phyloP scores from a whole-genome alignment of 1,140 invertebrate genomes.

The Drosophila novamexicana region DNA sequence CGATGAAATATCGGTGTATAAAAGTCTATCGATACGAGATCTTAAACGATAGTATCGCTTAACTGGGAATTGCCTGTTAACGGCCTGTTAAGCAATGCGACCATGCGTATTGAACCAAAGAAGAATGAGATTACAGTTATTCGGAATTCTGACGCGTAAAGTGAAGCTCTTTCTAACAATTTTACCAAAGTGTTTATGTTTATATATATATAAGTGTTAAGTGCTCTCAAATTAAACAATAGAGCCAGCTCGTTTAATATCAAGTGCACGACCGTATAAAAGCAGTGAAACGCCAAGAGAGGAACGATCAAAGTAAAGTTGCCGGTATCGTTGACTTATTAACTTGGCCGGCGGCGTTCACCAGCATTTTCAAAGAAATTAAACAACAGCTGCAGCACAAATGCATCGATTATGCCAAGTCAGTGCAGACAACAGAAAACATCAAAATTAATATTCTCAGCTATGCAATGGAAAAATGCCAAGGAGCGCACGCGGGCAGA shows the following conservation, averaged over 20 bases:
- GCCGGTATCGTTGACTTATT: slow-evolving; percentile 63
- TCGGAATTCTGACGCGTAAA: too few relatives aligned
- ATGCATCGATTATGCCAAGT: slow-evolving; percentile 74
- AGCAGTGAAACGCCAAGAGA: not conserved
- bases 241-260: not conserved
- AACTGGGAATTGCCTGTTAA: too few relatives aligned
- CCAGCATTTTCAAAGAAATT: slow-evolving; percentile 61
- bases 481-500: slow-evolving; percentile 34
- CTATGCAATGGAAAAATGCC: slow-evolving; percentile 67
- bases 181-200: not conserved
- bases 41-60: too few relatives aligned
- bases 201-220: not conserved
- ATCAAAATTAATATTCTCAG: slow-evolving; percentile 79
- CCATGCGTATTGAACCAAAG: too few relatives aligned
- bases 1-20: too few relatives aligned
- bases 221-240: slow-evolving; percentile 6
- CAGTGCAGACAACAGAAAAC: slow-evolving; percentile 47
- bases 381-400: slow-evolving; percentile 40
- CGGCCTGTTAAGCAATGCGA: too few relatives aligned
- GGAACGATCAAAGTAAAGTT: slow-evolving; percentile 51
- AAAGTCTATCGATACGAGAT: too few relatives aligned
- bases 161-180: not conserved
- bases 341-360: slow-evolving; percentile 58
- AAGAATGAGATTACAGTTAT: too few relatives aligned
- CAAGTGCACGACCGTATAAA: slow-evolving; percentile 18